Evolutionary conservation across 2,888 invertebrate genomes (phyloP).

Genomic region (Caenorhabditis angaria): DNA sequence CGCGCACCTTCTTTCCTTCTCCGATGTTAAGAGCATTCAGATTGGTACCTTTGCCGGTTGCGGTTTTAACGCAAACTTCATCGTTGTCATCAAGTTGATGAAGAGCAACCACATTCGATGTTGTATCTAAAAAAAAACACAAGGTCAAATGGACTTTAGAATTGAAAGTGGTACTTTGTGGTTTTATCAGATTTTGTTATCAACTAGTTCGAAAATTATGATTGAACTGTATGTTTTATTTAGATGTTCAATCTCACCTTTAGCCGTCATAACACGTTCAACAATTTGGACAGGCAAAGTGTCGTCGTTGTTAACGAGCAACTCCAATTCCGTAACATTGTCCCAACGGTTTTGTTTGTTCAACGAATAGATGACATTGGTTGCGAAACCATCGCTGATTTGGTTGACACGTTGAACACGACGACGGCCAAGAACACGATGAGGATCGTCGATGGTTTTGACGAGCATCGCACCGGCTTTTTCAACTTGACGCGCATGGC

Average conservation of each 20-base stretch:
- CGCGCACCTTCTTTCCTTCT: slow-evolving; percentile 25
- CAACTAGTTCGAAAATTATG: not conserved
- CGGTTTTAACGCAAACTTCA: slow-evolving; percentile 23
- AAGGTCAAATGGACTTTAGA: slow-evolving; percentile 21
- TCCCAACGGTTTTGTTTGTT: slow-evolving; percentile 68
- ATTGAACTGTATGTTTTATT: not conserved
- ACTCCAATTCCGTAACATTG: slow-evolving; percentile 28
- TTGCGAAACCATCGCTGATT: slow-evolving; percentile 56
- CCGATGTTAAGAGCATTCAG: slow-evolving; percentile 18
- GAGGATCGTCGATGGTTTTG: slow-evolving; percentile 55
- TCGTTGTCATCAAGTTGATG: slow-evolving; percentile 46
- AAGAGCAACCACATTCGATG: slow-evolving; percentile 47
- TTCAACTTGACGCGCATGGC: slow-evolving; percentile 36
- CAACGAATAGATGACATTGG: slow-evolving; percentile 64
- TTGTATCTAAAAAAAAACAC: slow-evolving; percentile 23
- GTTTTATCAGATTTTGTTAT: not conserved
- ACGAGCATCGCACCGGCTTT: slow-evolving; percentile 47
- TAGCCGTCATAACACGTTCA: slow-evolving; percentile 33
- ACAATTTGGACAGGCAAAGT: slow-evolving; percentile 26
- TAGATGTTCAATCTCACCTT: no score
- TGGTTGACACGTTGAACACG: not conserved
- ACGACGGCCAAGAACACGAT: slow-evolving; percentile 46
- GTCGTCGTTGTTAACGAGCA: slow-evolving; percentile 22
- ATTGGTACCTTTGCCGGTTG: slow-evolving; percentile 33
- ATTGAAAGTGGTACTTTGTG: not conserved